phyloP scores from a whole-genome alignment of 2,888 invertebrate species.

The Acheta domesticus region DNA sequence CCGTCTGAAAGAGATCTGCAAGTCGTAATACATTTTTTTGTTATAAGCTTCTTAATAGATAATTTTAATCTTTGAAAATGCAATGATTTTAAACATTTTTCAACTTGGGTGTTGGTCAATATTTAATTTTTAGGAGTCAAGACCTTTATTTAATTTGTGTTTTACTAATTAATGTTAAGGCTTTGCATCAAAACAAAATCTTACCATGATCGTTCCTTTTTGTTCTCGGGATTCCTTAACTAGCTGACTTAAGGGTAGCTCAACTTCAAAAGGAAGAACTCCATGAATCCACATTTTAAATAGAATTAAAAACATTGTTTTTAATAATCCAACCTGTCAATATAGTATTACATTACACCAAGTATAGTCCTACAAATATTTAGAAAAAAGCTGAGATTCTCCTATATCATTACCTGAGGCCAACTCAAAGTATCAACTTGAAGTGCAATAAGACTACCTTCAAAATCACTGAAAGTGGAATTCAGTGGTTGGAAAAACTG shows the following conservation, averaged over 20 bases:
- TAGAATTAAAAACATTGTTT: not conserved
- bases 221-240: too few relatives aligned
- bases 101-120: too few relatives aligned
- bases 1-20: too few relatives aligned
- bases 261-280: not conserved
- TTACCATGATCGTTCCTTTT: too few relatives aligned
- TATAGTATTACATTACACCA: not conserved
- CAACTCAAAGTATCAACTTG: conserved; percentile 11
- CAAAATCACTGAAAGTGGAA: not conserved
- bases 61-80: too few relatives aligned
- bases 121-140: too few relatives aligned
- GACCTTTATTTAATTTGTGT: too few relatives aligned
- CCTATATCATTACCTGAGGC: not conserved
- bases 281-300: not conserved
- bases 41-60: too few relatives aligned
- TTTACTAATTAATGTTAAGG: too few relatives aligned
- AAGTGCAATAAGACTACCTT: not conserved
- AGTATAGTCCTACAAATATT: not conserved
- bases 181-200: too few relatives aligned
- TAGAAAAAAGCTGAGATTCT: not conserved
- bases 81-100: too few relatives aligned
- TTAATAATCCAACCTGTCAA: not conserved
- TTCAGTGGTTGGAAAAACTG: not conserved
- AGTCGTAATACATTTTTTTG: too few relatives aligned
- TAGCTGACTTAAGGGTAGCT: not conserved